Evolutionary conservation across 1,140 invertebrate species (phyloP).

Genomic region (Brevipalpus yothersi): DNA sequence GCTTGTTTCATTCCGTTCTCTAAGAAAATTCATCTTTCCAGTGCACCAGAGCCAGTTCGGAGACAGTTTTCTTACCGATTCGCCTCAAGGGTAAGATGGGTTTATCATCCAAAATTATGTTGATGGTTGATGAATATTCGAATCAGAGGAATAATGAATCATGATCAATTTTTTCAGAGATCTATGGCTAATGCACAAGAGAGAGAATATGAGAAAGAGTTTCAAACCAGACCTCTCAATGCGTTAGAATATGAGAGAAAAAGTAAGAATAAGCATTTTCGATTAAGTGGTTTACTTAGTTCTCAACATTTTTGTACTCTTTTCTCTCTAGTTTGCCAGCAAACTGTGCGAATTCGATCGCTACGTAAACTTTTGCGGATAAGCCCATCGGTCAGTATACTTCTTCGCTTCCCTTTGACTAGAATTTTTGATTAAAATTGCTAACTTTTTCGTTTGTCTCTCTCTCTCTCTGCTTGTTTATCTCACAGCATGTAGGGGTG

Average conservation of each 20-base stretch:
- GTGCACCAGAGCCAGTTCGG: slow-evolving; percentile 3
- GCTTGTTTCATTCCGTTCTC: neutral
- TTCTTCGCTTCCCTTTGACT: neutral
- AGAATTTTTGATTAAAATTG: neutral
- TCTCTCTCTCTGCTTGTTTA: neutral
- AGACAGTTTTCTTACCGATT: slow-evolving; percentile 4
- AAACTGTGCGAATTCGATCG: neutral
- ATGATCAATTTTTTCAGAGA: neutral
- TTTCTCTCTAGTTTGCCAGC: neutral
- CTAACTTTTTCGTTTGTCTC: neutral
- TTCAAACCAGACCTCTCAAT: neutral
- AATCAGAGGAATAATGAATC: neutral
- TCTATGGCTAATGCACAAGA: neutral
- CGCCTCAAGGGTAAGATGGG: slow-evolving; percentile 1
- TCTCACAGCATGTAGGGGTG: neutral
- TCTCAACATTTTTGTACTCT: neutral
- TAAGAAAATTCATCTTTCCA: neutral
- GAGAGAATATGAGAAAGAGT: neutral
- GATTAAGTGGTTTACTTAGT: neutral
- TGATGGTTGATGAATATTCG: neutral
- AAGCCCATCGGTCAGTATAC: neutral
- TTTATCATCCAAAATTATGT: neutral
- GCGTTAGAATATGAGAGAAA: neutral
- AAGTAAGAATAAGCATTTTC: neutral
- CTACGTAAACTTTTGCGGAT: neutral